A percentile compares a stretch with the other conserved stretches of the same genome.
phyloP scores from a whole-genome alignment of 2,888 invertebrate genomes.

The Hetaerina titia region DNA sequence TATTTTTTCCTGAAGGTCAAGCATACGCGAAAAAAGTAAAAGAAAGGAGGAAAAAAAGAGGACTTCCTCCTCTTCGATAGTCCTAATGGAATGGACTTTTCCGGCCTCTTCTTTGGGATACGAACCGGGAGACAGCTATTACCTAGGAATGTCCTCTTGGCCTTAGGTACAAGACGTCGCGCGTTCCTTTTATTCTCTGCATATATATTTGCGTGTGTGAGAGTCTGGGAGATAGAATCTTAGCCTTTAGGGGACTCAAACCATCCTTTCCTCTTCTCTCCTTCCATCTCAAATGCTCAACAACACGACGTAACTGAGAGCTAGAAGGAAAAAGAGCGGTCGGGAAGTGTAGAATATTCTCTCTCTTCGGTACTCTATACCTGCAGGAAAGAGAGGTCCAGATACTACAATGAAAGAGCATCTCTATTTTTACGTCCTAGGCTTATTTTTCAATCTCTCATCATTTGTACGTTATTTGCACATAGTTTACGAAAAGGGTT shows the following conservation, averaged over 20 bases:
- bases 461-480: no score
- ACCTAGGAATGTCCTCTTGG: constrained; percentile 59
- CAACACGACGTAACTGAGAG: not conserved
- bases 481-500: no score
- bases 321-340: not conserved
- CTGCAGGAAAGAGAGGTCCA: not conserved
- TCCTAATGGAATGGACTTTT: constrained; percentile 48
- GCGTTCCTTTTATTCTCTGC: constrained; percentile 43
- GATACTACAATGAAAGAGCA: not conserved
- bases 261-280: not conserved
- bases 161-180: constrained; percentile 54
- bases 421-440: no score
- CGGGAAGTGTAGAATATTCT: not conserved
- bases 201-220: constrained; percentile 48
- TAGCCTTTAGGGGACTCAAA: not conserved
- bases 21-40: not conserved
- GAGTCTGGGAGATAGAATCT: constrained; percentile 53
- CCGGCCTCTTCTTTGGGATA: constrained; percentile 31
- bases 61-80: constrained; percentile 43
- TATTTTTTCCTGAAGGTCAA: constrained; percentile 18
- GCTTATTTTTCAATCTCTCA: no score
- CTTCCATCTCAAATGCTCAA: not conserved
- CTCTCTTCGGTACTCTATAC: not conserved
- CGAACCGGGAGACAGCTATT: constrained; percentile 51
- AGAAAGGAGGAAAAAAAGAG: not conserved